Base-by-base conservation (phyloP, 2,888 invertebrate genomes). In the Liodrosophila aerea region DNA sequence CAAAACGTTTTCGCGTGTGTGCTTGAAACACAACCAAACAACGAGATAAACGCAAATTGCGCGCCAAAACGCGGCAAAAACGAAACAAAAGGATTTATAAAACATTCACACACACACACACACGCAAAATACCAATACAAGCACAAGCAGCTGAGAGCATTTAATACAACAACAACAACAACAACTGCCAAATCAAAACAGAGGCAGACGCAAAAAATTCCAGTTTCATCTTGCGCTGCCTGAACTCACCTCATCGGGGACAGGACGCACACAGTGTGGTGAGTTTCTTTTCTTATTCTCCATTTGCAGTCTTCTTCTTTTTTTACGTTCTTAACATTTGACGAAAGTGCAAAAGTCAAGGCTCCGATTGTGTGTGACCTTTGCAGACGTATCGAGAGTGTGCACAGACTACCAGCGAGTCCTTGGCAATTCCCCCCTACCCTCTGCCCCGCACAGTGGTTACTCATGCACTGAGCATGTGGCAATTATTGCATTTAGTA, bases 271-370 rank as follows among this genome's bases (percentile, higher is more conserved):
- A 53, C 61, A 60, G 54, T 37, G 76, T 67, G 82, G 77, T 77
- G 82, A 81, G 78, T 81, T 80, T 18, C 4, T 61, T 56, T 36
- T 40, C 41, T 36, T 46, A 22, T 22, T n/a, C n/a, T n/a, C n/a
- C n/a, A n/a, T 40, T 37, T 44, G 27, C 36, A 11, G 16, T 44
- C 30, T 27, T 36, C 36, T 44, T 29, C 7, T 39, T 12, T 30
- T 47, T 52, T 15, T 37, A 49, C 47, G 49, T 13, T n/a, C 34
- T 27, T 37, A 78, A 68, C 64, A 66, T 84, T 78, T 67, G 53
- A 47, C 29, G 56, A 71, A 76, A 83, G 86, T 82, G 84, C 76
- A 82, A 82, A 82, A 82, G 86, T 82, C 81, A 82, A 85, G 81
- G 81, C 76, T 84, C 67, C 57, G 47, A 56, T 64, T 41, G 29